A percentile compares a stretch with the other conserved stretches of the same genome.
These are phyloP conservation scores for Botrylloides violaceus DNA, from an alignment of 23 tunicate species.

Conservation along the genomic window DNA sequence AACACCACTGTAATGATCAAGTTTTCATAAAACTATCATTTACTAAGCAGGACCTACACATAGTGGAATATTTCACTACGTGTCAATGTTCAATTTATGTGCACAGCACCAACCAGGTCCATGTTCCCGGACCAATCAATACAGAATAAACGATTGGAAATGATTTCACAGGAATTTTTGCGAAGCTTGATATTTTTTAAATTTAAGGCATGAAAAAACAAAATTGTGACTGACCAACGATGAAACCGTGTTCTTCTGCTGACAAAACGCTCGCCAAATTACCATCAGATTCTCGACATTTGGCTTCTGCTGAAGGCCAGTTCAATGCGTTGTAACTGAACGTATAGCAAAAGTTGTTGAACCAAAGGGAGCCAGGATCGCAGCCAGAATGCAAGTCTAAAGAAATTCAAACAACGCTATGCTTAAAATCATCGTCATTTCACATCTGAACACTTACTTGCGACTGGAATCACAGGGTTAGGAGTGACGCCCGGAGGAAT, in stretches of 20 bases:
- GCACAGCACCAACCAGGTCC: no score
- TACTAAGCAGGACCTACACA: no score
- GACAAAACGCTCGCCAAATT: slow-evolving; percentile 53
- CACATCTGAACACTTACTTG: slow-evolving; percentile 68
- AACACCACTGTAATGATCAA: no score
- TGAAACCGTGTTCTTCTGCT: slow-evolving; percentile 77
- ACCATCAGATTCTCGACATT: slow-evolving; percentile 38
- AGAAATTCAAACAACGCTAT: not conserved
- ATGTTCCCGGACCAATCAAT: no score
- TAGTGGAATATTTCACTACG: no score
- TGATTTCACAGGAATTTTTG: no score
- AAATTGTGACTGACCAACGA: slow-evolving; percentile 60
- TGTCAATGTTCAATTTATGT: no score
- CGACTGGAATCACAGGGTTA: slow-evolving; percentile 38
- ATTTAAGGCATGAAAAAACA: no score
- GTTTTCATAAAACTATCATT: no score
- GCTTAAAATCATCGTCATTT: no score
- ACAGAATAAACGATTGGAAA: no score
- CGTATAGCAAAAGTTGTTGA: slow-evolving; percentile 51
- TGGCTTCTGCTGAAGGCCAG: slow-evolving; percentile 43
- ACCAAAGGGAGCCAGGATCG: slow-evolving; percentile 82
- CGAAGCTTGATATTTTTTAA: no score
- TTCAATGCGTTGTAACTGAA: slow-evolving; percentile 22
- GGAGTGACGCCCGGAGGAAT: slow-evolving; percentile 67
- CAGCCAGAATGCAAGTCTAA: slow-evolving; percentile 68